These are phyloP conservation scores for Drosophila ochracea DNA, from an alignment of 2,888 invertebrate genomes.

Conservation along the genomic window DNA sequence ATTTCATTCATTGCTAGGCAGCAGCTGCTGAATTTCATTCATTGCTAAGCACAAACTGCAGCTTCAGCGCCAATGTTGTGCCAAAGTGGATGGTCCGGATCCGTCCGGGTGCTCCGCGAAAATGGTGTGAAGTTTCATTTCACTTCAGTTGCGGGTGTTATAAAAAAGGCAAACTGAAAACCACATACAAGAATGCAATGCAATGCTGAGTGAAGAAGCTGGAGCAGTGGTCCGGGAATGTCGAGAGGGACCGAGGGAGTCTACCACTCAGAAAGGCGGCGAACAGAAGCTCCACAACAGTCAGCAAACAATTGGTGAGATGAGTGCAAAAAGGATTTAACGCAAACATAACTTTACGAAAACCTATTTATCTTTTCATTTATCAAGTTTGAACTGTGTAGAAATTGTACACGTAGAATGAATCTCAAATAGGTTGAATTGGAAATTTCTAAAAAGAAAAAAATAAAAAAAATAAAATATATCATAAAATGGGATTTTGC, in stretches of 20 bases:
- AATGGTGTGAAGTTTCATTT: conserved; percentile 80
- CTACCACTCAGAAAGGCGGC: conserved; percentile 41
- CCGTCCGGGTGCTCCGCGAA: conserved; percentile 18
- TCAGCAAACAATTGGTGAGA: conserved; percentile 68
- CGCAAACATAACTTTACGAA: conserved; percentile 50
- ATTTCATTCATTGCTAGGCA: conserved; percentile 79
- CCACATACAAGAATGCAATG: conserved; percentile 48
- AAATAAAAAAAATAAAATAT: not conserved
- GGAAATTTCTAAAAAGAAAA: not conserved
- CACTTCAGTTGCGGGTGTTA: conserved; percentile 61
- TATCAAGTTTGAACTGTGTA: conserved; percentile 12
- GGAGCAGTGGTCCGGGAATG: conserved; percentile 16
- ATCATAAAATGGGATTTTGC: not conserved
- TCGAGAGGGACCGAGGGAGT: conserved; percentile 10
- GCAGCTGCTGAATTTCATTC: conserved; percentile 73
- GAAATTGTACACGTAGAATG: conserved; percentile 20
- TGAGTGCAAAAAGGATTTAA: conserved; percentile 57
- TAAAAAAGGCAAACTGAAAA: conserved; percentile 26
- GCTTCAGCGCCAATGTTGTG: conserved; percentile 13
- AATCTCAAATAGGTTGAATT: conserved; percentile 21
- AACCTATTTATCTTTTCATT: conserved; percentile 39
- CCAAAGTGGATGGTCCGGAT: not conserved
- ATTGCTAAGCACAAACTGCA: conserved; percentile 68
- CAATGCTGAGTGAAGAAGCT: conserved; percentile 43
- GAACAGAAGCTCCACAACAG: conserved; percentile 35